Base-by-base conservation (phyloP, 92 coral and sea anemone species). In the Epizoanthus stellaris region DNA sequence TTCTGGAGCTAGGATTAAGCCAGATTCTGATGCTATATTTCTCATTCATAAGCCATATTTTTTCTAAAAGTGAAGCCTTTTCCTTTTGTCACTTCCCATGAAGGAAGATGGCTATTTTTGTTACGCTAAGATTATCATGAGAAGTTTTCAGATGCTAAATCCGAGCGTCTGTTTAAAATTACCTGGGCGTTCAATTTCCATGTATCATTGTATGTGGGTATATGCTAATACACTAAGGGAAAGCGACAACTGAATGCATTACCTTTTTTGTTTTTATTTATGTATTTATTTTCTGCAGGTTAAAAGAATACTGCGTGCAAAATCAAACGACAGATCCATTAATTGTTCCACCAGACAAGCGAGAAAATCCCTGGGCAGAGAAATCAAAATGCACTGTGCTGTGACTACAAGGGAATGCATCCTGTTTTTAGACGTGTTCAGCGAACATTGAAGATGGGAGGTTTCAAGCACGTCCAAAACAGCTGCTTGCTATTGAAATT, bases 331-430 rank as follows among this genome's bases (percentile, higher is more conserved):
- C 90, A 12, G 99, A 97, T 63, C 99, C 99, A 14, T 91, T 97
- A 47, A 97, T 97, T 34, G 91, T 92, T n/a, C 99, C 99, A 0
- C 98, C 98, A 17, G 99, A 97, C 88, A 97, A 95, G 86, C 91
- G 94, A 79, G 99, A 97, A 81, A 97, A 97, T 65, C 99, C 99
- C 0, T 97, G 97, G 90, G 99, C 99, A 17, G 99, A 97, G 75
- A 97, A 97, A 86, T 93, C 94, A 64, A 97, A 95, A 75, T 97
- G 99, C 52, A 87, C 95, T 14, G 86, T 97, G 42, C 94, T 97
- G 84, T 97, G 92, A 87, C 63, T 59, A 14, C 53, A 72, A 36
- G 61, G 40, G 39, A 36, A n/a, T 10, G 52, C 40, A 61, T 47
- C 25, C 6, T 63, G 36, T 13, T 34, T 61, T 16, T 30, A 59